phyloP scores from a whole-genome alignment of 1,140 invertebrate genomes.

The Rhagoletis zephyria region DNA sequence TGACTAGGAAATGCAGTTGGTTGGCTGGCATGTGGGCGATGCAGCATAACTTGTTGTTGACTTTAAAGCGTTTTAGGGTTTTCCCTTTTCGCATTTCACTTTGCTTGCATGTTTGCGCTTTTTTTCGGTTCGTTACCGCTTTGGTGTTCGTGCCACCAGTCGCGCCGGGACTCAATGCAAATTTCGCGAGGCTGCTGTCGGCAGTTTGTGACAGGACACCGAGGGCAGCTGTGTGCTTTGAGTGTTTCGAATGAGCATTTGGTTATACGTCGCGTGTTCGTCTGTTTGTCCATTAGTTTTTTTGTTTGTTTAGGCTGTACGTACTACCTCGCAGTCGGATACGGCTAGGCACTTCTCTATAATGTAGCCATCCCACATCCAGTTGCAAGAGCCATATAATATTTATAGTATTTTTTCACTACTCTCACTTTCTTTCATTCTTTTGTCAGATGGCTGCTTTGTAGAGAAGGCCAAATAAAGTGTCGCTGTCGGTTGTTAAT shows the following conservation, averaged over 20 bases:
- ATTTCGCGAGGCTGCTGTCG: slow-evolving; percentile 38
- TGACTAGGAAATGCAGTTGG: background rate
- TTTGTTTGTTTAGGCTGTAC: background rate
- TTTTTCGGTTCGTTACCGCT: background rate
- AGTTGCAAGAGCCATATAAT: slow-evolving; percentile 29
- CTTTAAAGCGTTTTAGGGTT: background rate
- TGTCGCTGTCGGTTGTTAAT: slow-evolving; percentile 40
- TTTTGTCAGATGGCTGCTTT: slow-evolving; percentile 60
- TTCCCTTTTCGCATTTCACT: slow-evolving; percentile 9
- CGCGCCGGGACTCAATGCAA: slow-evolving; percentile 31
- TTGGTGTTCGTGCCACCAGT: background rate
- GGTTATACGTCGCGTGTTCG: slow-evolving; percentile 8
- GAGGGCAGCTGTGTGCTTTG: slow-evolving; percentile 39
- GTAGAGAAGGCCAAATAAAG: slow-evolving; percentile 61
- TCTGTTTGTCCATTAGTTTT: background rate
- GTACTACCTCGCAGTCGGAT: background rate
- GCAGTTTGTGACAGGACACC: slow-evolving; percentile 47
- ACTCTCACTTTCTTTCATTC: slow-evolving; percentile 55
- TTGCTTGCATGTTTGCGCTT: background rate
- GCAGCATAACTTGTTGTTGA: background rate
- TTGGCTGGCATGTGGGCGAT: background rate
- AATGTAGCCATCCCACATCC: background rate
- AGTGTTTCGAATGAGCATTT: background rate
- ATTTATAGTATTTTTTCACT: slow-evolving; percentile 60
- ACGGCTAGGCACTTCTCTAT: background rate